These are phyloP conservation scores for Paedocypris sp. DNA, from an alignment of 2,113 vertebrate genomes.

Conservation along the genomic window DNA sequence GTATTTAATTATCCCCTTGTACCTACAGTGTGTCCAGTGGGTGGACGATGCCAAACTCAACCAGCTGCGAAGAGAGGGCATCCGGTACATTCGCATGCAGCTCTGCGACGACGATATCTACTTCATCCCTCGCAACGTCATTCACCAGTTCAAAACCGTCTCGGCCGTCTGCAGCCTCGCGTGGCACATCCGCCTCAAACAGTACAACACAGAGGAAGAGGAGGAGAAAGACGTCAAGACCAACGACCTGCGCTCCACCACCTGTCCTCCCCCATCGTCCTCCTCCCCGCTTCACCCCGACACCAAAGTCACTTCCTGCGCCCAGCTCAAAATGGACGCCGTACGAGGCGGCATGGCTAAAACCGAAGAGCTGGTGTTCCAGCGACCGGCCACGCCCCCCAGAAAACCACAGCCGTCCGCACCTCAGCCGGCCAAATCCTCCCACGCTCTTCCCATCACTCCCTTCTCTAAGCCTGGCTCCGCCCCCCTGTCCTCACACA, in stretches of 20 bases:
- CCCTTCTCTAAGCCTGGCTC: conserved; percentile 15
- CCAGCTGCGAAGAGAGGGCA: conserved; percentile 92
- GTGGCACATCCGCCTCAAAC: conserved; percentile 92
- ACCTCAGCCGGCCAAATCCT: conserved; percentile 44
- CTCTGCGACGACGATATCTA: conserved; percentile 95
- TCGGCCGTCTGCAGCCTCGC: conserved; percentile 96
- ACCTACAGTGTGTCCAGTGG: conserved; percentile 89
- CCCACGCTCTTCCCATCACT: conserved; percentile 15
- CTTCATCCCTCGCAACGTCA: conserved; percentile 97
- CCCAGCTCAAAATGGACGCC: conserved; percentile 56
- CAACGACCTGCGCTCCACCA: conserved; percentile 42
- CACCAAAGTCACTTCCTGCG: conserved; percentile 55
- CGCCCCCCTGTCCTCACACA: conserved; percentile 22
- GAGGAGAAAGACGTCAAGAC: conserved; percentile 51
- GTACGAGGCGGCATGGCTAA: conserved; percentile 46
- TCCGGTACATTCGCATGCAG: conserved; percentile 84
- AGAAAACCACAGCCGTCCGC: conserved; percentile 39
- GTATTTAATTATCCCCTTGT: conserved; percentile 9
- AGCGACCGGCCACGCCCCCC: conserved; percentile 58
- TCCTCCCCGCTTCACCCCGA: conserved; percentile 49
- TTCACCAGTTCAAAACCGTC: conserved; percentile 98
- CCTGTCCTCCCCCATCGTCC: conserved; percentile 20
- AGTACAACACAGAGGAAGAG: conserved; percentile 71
- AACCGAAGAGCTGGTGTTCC: conserved; percentile 48
- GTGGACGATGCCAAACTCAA: conserved; percentile 97